Evolutionary conservation across 2,797 vertebrate species (phyloP).

Genomic region (Oophaga sylvatica): DNA sequence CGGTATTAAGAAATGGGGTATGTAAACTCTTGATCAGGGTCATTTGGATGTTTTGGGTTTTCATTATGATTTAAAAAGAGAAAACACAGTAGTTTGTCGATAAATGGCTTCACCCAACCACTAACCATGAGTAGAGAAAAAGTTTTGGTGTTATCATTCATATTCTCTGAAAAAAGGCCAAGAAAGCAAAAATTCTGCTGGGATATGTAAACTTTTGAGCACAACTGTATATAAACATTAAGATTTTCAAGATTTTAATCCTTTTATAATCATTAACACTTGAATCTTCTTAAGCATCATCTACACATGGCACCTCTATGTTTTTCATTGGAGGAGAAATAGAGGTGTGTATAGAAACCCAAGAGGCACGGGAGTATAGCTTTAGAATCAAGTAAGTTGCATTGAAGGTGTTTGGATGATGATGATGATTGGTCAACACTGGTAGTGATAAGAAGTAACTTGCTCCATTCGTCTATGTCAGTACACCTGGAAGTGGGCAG

Average conservation of each 20-base stretch:
- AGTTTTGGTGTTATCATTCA: too few relatives aligned
- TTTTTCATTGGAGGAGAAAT: neutral
- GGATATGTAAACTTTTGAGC: too few relatives aligned
- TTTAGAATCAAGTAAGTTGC: neutral
- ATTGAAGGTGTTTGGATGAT: too few relatives aligned
- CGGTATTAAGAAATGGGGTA: too few relatives aligned
- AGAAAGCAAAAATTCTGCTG: too few relatives aligned
- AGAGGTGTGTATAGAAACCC: neutral
- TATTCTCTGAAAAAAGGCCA: too few relatives aligned
- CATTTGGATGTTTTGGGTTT: too few relatives aligned
- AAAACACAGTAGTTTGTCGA: too few relatives aligned
- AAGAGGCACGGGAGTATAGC: neutral
- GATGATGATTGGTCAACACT: neutral
- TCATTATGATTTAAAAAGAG: too few relatives aligned
- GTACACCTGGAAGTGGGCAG: constrained; percentile 96
- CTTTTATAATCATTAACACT: neutral
- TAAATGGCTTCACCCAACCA: too few relatives aligned
- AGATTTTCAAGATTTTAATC: neutral
- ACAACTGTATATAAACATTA: neutral
- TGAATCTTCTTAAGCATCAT: neutral
- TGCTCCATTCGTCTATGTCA: constrained; percentile 64
- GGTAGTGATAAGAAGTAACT: neutral
- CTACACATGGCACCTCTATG: neutral
- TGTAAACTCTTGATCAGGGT: too few relatives aligned
- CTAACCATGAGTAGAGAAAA: too few relatives aligned